Percentiles rank a stretch among this genome's conserved stretches.
Conservation (phyloP, 1,140 invertebrate genomes). For the Nasonia vitripennis region DNA sequence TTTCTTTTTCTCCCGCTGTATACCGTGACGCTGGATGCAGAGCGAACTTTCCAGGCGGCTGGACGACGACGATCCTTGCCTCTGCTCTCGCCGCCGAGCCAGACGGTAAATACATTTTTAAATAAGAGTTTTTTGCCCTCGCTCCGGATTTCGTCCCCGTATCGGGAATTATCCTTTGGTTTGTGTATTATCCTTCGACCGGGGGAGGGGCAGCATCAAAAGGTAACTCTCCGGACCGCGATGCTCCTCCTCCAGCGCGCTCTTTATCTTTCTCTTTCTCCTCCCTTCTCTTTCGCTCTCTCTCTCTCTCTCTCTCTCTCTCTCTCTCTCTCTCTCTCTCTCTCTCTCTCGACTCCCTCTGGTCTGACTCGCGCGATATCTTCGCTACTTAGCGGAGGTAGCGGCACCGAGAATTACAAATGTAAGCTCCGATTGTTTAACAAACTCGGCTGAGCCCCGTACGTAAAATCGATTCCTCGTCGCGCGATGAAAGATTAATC, state of each 20-base stretch:
- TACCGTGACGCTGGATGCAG: slow-evolving; percentile 28
- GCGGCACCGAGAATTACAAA: slow-evolving; percentile 46
- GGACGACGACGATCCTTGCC: slow-evolving; percentile 63
- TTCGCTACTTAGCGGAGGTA: slow-evolving; percentile 64
- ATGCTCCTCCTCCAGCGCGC: slow-evolving; percentile 52
- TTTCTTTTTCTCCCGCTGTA: slow-evolving; percentile 23
- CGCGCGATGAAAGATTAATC: slow-evolving; percentile 28
- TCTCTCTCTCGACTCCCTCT: slow-evolving; percentile 41
- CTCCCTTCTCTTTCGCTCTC: slow-evolving; percentile 49
- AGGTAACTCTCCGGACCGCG: slow-evolving; percentile 63
- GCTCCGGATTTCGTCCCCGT: slow-evolving; percentile 69
- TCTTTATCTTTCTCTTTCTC: slow-evolving; percentile 41
- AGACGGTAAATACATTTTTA: slow-evolving; percentile 75
- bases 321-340: slow-evolving; percentile 52
- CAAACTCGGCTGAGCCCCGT: background rate
- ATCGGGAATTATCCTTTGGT: slow-evolving; percentile 75
- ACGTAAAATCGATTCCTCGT: background rate
- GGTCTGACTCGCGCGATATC: slow-evolving; percentile 64
- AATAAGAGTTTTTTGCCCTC: slow-evolving; percentile 73
- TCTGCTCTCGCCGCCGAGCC: slow-evolving; percentile 52
- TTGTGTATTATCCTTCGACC: slow-evolving; percentile 68
- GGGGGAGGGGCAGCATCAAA: slow-evolving; percentile 66
- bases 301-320: slow-evolving; percentile 50
- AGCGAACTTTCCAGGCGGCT: slow-evolving; percentile 64
- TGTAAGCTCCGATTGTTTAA: slow-evolving; percentile 16